phyloP scores from a whole-genome alignment of 2,888 invertebrate genomes.

The Drosophila austrosaltans region DNA sequence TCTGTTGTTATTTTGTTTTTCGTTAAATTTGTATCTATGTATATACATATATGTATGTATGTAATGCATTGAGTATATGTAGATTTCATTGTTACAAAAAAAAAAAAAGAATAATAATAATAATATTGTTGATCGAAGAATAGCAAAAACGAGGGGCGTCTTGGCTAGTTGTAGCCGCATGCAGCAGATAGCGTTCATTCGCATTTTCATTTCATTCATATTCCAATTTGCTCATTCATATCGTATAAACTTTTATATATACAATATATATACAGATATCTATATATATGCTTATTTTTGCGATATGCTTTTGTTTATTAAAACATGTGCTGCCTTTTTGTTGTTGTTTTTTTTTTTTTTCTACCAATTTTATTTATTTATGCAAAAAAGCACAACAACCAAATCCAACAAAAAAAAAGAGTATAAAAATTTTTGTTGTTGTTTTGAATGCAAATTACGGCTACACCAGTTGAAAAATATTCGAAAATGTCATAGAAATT shows the following conservation, averaged over 20 bases:
- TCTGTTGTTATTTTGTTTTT: slow-evolving; percentile 26
- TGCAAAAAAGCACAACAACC: slow-evolving; percentile 46
- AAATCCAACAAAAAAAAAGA: neutral
- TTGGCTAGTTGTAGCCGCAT: slow-evolving; percentile 17
- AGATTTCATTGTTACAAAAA: slow-evolving; percentile 35
- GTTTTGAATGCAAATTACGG: slow-evolving; percentile 47
- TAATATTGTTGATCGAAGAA: slow-evolving; percentile 24
- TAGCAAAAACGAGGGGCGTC: slow-evolving; percentile 28
- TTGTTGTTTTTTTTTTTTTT: slow-evolving; percentile 15
- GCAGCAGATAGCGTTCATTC: slow-evolving; percentile 35
- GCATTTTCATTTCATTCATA: slow-evolving; percentile 41
- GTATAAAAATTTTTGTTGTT: slow-evolving; percentile 35
- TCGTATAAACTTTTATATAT: slow-evolving; percentile 35
- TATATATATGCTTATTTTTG: slow-evolving; percentile 25
- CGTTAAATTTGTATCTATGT: slow-evolving; percentile 27
- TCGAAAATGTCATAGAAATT: neutral
- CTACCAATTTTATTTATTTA: slow-evolving; percentile 66
- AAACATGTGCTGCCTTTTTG: slow-evolving; percentile 47
- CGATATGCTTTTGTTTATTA: slow-evolving; percentile 64
- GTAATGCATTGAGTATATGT: slow-evolving; percentile 32
- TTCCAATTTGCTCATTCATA: slow-evolving; percentile 72
- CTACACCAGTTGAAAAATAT: slow-evolving; percentile 39
- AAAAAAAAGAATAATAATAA: too few relatives aligned
- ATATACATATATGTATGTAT: slow-evolving; percentile 13
- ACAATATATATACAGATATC: slow-evolving; percentile 20